Percentiles rank a stretch among this genome's conserved stretches.
Evolutionary conservation across 2,888 invertebrate genomes (phyloP).

Genomic region (Drosophila recens): DNA sequence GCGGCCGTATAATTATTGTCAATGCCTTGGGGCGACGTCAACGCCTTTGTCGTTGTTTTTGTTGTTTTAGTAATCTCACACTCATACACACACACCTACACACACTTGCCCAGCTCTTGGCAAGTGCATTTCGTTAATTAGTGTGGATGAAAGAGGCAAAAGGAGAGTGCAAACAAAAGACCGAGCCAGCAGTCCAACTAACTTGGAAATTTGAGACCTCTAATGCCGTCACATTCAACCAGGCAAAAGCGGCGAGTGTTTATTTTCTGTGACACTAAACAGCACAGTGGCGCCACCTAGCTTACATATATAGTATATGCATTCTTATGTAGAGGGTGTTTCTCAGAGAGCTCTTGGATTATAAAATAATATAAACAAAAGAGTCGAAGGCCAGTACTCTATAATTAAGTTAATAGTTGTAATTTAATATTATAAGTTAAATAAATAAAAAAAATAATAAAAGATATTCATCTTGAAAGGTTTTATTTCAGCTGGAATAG

Average conservation of each 20-base stretch:
- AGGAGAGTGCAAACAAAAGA: conserved; percentile 44
- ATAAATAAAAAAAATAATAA: no score
- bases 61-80: conserved; percentile 45
- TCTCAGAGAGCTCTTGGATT: background rate
- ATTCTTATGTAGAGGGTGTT: conserved; percentile 3
- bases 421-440: no score
- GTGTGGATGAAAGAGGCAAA: conserved; percentile 55
- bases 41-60: conserved; percentile 33
- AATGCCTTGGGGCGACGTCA: conserved; percentile 56
- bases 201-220: conserved; percentile 56
- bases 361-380: background rate
- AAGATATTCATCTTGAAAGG: background rate
- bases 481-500: background rate
- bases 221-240: conserved; percentile 30
- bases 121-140: conserved; percentile 80
- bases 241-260: conserved; percentile 19
- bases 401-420: no score
- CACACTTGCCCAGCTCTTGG: conserved; percentile 33
- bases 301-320: conserved; percentile 1
- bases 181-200: conserved; percentile 26
- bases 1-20: conserved; percentile 65
- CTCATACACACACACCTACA: conserved; percentile 24
- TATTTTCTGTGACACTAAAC: conserved; percentile 23
- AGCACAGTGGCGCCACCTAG: conserved; percentile 47
- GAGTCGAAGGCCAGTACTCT: no score